Conservation (phyloP, 2,888 invertebrate species). For the Philereme vetulata region DNA sequence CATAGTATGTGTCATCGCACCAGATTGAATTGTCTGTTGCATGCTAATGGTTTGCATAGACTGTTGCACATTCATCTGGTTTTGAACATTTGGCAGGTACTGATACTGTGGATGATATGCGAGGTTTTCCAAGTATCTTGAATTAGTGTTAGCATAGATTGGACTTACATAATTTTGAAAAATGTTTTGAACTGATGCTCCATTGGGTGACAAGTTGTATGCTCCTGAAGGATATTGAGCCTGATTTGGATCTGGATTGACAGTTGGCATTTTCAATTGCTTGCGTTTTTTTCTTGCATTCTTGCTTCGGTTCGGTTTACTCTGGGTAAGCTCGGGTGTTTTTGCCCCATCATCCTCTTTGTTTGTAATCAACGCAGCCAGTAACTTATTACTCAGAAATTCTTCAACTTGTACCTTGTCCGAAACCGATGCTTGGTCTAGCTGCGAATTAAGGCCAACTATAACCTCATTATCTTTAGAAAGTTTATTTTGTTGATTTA, state of each 20-base stretch:
- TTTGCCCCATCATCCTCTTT: slow-evolving; percentile 43
- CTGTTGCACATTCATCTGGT: slow-evolving; percentile 40
- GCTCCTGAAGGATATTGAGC: slow-evolving; percentile 28
- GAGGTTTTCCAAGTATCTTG: slow-evolving; percentile 70
- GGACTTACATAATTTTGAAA: slow-evolving; percentile 60
- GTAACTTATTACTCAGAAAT: slow-evolving; percentile 17
- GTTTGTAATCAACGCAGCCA: slow-evolving; percentile 37
- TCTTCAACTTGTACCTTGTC: slow-evolving; percentile 14
- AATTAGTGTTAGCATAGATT: slow-evolving; percentile 59
- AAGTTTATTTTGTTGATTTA: slow-evolving; percentile 36
- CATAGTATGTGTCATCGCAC: slow-evolving; percentile 19
- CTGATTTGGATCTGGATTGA: slow-evolving; percentile 36
- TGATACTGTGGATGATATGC: slow-evolving; percentile 69
- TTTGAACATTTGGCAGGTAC: slow-evolving; percentile 48
- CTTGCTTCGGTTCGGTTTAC: slow-evolving; percentile 50
- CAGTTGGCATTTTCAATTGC: slow-evolving; percentile 50
- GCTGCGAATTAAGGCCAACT: not conserved
- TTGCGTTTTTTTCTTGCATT: slow-evolving; percentile 64
- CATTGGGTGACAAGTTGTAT: slow-evolving; percentile 32
- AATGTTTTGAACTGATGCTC: slow-evolving; percentile 57
- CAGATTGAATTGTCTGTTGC: slow-evolving; percentile 27
- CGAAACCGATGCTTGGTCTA: slow-evolving; percentile 13
- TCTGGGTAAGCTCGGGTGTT: slow-evolving; percentile 28
- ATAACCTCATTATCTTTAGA: not conserved
- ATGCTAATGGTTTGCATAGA: slow-evolving; percentile 16